Evolutionary conservation across 2,113 vertebrate genomes (phyloP).

Genomic region (Tylochromis polylepis): DNA sequence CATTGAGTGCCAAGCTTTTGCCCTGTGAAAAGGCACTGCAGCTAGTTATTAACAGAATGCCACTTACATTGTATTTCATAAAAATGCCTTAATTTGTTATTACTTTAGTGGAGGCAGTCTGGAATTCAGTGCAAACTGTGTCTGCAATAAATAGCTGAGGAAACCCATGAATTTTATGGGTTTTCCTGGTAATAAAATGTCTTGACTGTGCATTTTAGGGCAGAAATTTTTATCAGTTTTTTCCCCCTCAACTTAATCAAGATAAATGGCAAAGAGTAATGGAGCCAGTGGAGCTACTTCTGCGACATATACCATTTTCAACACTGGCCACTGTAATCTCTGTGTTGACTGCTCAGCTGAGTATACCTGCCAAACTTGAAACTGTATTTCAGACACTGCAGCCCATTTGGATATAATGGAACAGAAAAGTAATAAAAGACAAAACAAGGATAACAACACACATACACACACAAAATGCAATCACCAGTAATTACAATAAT

Average conservation of each 20-base stretch:
- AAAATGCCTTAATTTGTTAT: conserved; percentile 8
- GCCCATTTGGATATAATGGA: neutral
- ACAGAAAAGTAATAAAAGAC: neutral
- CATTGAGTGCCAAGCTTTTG: neutral
- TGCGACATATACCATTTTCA: neutral
- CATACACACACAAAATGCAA: neutral
- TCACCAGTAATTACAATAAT: neutral
- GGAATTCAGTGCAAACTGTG: neutral
- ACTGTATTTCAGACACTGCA: neutral
- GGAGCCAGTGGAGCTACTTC: neutral
- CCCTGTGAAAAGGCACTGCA: neutral
- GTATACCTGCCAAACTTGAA: neutral
- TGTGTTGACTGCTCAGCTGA: neutral
- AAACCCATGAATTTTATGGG: neutral
- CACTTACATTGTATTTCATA: conserved; percentile 16
- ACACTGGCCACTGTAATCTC: neutral
- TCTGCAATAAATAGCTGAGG: neutral
- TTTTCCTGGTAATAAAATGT: conserved; percentile 13
- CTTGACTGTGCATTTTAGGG: neutral
- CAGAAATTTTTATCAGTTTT: neutral
- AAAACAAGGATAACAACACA: neutral
- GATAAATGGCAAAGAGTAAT: neutral
- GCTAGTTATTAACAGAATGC: neutral
- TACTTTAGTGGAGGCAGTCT: neutral
- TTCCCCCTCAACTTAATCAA: neutral